Evolutionary conservation across 2,888 invertebrate genomes (phyloP), one percentile per base, ranked within the genome.

Genomic region (Agrochola macilenta): DNA sequence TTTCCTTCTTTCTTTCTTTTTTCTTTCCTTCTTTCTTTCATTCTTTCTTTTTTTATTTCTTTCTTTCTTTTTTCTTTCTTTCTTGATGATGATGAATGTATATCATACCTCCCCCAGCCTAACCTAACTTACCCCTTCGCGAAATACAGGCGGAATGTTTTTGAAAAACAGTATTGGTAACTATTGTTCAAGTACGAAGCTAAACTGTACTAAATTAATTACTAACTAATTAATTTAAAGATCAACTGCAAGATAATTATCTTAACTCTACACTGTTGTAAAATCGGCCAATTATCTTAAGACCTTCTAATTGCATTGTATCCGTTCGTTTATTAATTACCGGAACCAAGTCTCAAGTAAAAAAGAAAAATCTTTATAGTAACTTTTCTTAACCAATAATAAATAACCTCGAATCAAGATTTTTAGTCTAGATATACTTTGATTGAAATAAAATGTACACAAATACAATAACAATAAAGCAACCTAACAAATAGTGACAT

Each of bases 161-260:
- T 17, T 46, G 30, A 35, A 64, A 64, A 1, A 20, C 64, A 35
- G 2, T 35, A 46, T 17, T 11, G 30, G 7, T 46, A 35, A 30
- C 3, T 49, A n/a, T 54, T 30, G 39, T 60, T 60, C n/a, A 61
- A 74, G 49, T n/a, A 63, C 39, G 9, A 63, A 63, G 23, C 7
- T 57, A 52, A 11, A 30, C 14, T 35, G 1, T 7, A 60, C 30
- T 7, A 8, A 46, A 80, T 58, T 58, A 54, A 66, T 77, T 17
- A 69, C 1, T 23, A 26, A 52, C n/a, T 39, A 54, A 81, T 65
- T 69, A 58, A 66, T 70, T 76, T 39, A n/a, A 54, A 61, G 30
- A 81, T 70, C 57, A 43, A 70, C 35, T 20, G 23, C 23, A n/a
- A 74, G 65, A 79, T 79, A 57, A 57, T n/a, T 69, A 79, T 57